Evolutionary conservation across 2,113 vertebrate species (phyloP).

Genomic region (Manacus vitellinus): DNA sequence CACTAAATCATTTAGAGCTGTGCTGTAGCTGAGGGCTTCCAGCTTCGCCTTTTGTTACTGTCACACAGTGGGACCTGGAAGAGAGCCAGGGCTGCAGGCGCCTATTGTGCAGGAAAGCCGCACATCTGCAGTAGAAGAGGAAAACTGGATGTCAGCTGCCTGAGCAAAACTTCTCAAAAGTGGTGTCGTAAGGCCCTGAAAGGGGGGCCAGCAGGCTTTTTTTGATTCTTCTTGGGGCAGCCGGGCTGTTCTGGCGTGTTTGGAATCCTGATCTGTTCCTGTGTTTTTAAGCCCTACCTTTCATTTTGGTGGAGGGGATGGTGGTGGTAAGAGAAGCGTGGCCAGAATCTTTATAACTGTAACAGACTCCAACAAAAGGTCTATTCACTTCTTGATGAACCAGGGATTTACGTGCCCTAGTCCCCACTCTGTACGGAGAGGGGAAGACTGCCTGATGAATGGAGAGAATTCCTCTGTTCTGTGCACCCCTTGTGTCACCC

Average conservation of each 20-base stretch:
- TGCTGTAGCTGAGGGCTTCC: conserved; percentile 61
- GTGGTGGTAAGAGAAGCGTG: conserved; percentile 25
- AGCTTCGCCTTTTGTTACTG: conserved; percentile 70
- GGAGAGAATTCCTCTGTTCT: conserved; percentile 52
- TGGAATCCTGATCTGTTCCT: conserved; percentile 8
- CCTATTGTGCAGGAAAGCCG: conserved; percentile 49
- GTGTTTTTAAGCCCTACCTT: conserved; percentile 29
- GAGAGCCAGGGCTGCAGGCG: conserved; percentile 63
- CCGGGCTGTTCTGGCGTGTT: background rate
- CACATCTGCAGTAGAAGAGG: conserved; percentile 64
- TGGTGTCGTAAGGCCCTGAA: conserved; percentile 23
- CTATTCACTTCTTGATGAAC: conserved; percentile 65
- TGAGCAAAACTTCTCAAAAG: conserved; percentile 57
- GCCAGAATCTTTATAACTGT: conserved; percentile 58
- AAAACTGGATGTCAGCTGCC: conserved; percentile 62
- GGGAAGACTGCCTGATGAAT: conserved; percentile 2
- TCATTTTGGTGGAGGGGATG: conserved; percentile 6
- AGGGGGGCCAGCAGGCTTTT: background rate
- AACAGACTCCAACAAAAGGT: conserved; percentile 61
- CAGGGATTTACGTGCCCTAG: conserved; percentile 57
- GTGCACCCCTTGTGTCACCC: background rate
- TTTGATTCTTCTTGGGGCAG: background rate
- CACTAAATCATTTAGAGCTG: conserved; percentile 71
- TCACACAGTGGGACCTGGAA: conserved; percentile 67
- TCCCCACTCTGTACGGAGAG: background rate